Evolutionary conservation across 2,113 vertebrate species (phyloP).

Genomic region (Fulica atra): DNA sequence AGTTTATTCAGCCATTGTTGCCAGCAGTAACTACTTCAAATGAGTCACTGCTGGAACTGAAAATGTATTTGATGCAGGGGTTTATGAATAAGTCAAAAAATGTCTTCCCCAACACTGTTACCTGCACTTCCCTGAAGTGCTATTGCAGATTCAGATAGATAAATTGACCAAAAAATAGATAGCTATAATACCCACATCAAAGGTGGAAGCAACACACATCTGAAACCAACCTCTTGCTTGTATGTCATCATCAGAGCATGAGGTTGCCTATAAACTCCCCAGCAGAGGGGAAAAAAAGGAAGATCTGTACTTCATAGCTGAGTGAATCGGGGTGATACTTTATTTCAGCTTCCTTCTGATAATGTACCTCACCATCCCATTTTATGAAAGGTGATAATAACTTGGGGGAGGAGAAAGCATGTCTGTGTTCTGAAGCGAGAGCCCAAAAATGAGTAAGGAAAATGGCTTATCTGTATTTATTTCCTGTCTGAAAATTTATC

Average conservation of each 20-base stretch:
- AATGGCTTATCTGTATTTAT: background rate
- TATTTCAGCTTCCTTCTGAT: background rate
- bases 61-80: background rate
- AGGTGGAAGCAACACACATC: background rate
- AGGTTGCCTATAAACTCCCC: background rate
- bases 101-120: background rate
- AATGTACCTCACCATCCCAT: background rate
- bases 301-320: background rate
- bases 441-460: background rate
- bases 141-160: background rate
- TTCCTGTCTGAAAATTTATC: background rate
- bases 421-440: background rate
- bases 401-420: background rate
- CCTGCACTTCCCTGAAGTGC: constrained; percentile 5
- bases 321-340: background rate
- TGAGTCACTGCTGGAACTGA: constrained; percentile 24
- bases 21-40: constrained; percentile 8
- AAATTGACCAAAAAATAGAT: background rate
- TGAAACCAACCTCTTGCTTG: background rate
- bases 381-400: background rate
- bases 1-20: background rate
- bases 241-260: background rate
- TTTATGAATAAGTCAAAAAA: constrained; percentile 25
- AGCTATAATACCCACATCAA: background rate
- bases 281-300: background rate